Base-by-base conservation (phyloP, 2,113 vertebrate genomes). In the Theristicus caerulescens region DNA sequence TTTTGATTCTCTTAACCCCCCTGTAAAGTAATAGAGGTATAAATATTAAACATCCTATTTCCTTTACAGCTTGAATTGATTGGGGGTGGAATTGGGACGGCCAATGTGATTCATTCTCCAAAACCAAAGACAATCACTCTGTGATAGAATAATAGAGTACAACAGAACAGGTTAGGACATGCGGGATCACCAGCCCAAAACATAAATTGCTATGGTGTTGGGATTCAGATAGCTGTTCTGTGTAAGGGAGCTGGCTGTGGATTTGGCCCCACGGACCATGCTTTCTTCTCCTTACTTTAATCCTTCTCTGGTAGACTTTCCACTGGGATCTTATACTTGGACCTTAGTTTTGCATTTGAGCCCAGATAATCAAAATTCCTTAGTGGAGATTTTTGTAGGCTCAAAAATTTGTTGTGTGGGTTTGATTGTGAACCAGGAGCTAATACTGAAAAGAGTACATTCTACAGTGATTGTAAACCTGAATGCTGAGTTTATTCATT, bases 21-120 rank as follows among this genome's bases (percentile, higher is more conserved):
- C 76, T 80, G 74, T 47, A 91, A 96, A 80, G 42, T 97, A 97
- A 97, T 95, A 86, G 89, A 94, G 64, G 67, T 95, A 95, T 96
- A 97, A 96, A 96, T 97, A 97, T 96, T 97, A 96, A 97, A 96
- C 31, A 96, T 90, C 71, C 67, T 20, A 92, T 96, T 96, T 97
- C 55, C 71, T 96, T 95, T 94, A 90, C 66, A 88, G 26, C 67
- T 92, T 52, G 29, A 71, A 94, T 92, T 96, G 92, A 96, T 74
- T 86, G 4, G 72, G 64, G 38, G 13, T 83, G 34, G 88, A 88
- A 94, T 86, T 96, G 62, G 77, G 82, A 80, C 0, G 3, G 19
- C 36, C 31, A 51, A 6, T 62, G 34, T 70, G 78, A 94, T 91
- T 96, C 40, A 70, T 96, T 94, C 82, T 46, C 40, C 46, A 61